Evolutionary conservation across 2,888 invertebrate species (phyloP), one percentile per base, ranked within the genome.

Genomic region (Dryomyza anilis): DNA sequence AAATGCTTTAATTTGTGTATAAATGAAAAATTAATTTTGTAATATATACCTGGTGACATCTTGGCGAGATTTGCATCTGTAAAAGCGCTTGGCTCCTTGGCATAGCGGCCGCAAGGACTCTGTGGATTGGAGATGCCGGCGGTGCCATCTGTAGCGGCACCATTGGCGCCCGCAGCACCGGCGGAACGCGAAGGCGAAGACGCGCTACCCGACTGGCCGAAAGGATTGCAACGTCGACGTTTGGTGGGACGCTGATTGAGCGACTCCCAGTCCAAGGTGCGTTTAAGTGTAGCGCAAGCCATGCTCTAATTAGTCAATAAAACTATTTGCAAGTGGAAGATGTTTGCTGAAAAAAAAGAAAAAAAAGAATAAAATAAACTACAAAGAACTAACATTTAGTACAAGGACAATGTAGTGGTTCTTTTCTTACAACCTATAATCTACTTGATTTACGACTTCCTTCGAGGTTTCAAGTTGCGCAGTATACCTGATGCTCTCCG

Each of bases 271-370:
- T 97, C 97, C 81, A 95, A 88, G 83, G 92, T 91, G 84, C 97
- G 89, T 88, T 97, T 97, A 73, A 97, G 88, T 80, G 97, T 97
- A 86, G 96, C 96, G 88, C 97, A 97, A 88, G 97, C 97, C 97
- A 98, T 98, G 29, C 64, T 71, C 70, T 87, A 88, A 89, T 66
- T 72, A 61, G 23, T 8, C 19, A 53, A 39, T 63, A 12, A 6
- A 39, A 27, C 36, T 59, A 45, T 67, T 63, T 23, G 59, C 39
- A 36, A 61, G 39, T 50, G 10, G 25, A 16, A 57, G 25, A 23
- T 30, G 23, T 53, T 53, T 19, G 43, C 43, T 57, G 16, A 21
- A 43, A 14, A 12, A 27, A 25, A 50, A 14, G 4, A 6, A 12
- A 2, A 19, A 4, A 36, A 55, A 23, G 19, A 36, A 55, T 21